Evolutionary conservation across 2,797 vertebrate genomes (phyloP).

Genomic region (Siniperca obscura): DNA sequence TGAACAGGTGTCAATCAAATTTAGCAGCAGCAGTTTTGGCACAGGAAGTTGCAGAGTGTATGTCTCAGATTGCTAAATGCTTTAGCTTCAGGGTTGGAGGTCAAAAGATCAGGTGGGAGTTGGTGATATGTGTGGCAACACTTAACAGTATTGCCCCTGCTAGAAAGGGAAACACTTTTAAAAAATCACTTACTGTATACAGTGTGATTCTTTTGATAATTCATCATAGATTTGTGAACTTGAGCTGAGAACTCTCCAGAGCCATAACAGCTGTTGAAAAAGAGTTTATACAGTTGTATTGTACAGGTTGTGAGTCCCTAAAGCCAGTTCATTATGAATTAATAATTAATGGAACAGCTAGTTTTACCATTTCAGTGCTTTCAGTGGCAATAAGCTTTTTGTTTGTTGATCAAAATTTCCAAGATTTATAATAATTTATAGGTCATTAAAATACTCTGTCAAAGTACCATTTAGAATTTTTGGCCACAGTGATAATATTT

Average conservation of each 20-base stretch:
- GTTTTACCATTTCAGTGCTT: neutral
- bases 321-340: neutral
- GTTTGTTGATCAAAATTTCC: neutral
- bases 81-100: neutral
- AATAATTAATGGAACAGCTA: neutral
- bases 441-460: too few species aligned
- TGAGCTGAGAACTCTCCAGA: neutral
- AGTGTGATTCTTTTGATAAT: neutral
- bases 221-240: neutral
- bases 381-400: neutral
- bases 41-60: neutral
- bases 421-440: neutral
- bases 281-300: too few species aligned
- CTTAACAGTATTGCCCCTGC: too few species aligned
- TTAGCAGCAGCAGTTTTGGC: conserved; percentile 18
- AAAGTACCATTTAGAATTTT: neutral
- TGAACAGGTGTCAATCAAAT: conserved; percentile 48
- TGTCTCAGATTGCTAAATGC: neutral
- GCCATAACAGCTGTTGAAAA: too few species aligned
- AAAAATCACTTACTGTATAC: too few species aligned
- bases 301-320: neutral
- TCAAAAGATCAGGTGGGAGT: conserved; percentile 7
- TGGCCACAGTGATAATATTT: neutral
- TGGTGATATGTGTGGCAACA: neutral
- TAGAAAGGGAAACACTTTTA: neutral